A percentile compares a stretch with the other conserved stretches of the same genome.
Evolutionary conservation across 1,140 invertebrate genomes (phyloP).

Genomic region (Nephila pilipes): DNA sequence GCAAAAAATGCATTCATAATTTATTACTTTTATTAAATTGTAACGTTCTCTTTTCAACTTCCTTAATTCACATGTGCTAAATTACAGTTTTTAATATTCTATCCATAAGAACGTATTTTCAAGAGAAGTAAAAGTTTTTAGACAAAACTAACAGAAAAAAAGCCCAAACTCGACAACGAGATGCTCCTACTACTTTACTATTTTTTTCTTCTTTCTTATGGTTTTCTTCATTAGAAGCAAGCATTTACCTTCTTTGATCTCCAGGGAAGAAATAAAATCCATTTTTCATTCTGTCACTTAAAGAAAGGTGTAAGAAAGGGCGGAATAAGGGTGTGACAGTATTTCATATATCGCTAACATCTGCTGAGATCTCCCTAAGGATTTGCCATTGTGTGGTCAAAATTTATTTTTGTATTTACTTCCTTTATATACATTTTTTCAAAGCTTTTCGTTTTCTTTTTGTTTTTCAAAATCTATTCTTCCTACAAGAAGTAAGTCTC

Average conservation of each 20-base stretch:
- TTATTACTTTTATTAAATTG: background rate
- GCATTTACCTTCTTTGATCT: slow-evolving; percentile 45
- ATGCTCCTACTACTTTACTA: background rate
- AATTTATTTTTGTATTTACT: background rate
- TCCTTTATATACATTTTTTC: background rate
- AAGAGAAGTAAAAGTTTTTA: background rate
- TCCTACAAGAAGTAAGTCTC: background rate
- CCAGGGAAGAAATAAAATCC: background rate
- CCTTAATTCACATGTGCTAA: background rate
- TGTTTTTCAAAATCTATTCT: background rate
- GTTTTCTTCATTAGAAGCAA: slow-evolving; percentile 6
- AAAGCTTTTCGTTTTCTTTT: background rate
- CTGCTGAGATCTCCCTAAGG: slow-evolving; percentile 44
- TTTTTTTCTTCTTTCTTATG: background rate
- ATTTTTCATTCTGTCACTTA: slow-evolving; percentile 66
- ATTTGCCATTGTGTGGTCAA: slow-evolving; percentile 2
- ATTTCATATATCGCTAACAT: slow-evolving; percentile 49
- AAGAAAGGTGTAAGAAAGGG: slow-evolving; percentile 59
- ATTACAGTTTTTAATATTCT: background rate
- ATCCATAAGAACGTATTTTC: background rate
- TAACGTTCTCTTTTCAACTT: background rate
- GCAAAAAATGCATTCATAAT: background rate
- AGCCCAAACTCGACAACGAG: background rate
- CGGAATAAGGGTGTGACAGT: slow-evolving; percentile 59
- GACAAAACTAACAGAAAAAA: background rate